Evolutionary conservation across 2,113 vertebrate genomes (phyloP).

Genomic region (Platysternon megacephalum): DNA sequence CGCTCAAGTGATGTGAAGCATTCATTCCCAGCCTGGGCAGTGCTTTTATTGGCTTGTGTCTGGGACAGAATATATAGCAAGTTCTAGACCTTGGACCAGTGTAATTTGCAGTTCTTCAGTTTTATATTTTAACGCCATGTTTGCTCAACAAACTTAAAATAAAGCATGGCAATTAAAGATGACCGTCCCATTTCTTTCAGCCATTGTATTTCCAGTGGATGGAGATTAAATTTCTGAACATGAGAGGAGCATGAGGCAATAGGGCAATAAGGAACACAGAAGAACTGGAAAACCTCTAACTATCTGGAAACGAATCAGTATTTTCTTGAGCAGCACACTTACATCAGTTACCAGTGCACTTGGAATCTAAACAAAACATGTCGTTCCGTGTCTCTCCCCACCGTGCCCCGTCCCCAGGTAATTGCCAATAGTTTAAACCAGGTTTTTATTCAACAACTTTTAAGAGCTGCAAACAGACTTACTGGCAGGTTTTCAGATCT

Average conservation of each 20-base stretch:
- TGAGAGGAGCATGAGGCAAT: not conserved
- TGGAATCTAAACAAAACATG: conserved; percentile 37
- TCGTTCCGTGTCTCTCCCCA: not conserved
- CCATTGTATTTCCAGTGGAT: not conserved
- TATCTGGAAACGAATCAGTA: not conserved
- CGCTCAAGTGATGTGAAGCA: not conserved
- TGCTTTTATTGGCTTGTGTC: not conserved
- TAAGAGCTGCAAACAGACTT: conserved; percentile 81
- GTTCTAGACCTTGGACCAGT: not conserved
- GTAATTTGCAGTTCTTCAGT: not conserved
- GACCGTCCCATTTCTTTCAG: not conserved
- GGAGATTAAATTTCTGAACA: not conserved
- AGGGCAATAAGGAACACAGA: not conserved
- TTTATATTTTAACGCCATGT: not conserved
- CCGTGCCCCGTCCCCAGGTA: not conserved
- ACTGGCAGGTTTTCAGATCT: conserved; percentile 77
- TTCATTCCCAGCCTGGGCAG: not conserved
- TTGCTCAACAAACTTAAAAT: not conserved
- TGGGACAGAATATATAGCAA: not conserved
- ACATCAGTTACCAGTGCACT: not conserved
- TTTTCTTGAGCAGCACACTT: not conserved
- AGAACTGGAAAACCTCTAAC: not conserved
- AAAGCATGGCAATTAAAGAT: not conserved
- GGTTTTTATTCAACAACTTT: conserved; percentile 73
- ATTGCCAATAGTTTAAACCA: conserved; percentile 75